Percentiles rank a stretch among this genome's conserved stretches.
These are phyloP conservation scores for Tuta absoluta DNA, from an alignment of 2,888 invertebrate species.

Conservation along the genomic window DNA sequence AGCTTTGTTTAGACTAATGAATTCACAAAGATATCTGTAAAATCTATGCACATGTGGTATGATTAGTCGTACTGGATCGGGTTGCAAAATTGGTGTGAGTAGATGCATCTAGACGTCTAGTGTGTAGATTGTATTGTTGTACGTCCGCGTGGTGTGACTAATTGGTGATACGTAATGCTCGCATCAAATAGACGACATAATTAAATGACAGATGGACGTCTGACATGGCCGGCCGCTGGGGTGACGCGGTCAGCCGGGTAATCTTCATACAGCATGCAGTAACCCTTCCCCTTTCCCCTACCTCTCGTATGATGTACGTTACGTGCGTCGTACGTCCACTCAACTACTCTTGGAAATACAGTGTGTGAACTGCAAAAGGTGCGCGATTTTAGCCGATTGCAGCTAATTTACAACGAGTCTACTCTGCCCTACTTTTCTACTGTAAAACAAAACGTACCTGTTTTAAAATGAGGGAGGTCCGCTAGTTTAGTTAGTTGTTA, in stretches of 20 bases:
- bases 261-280: slow-evolving; percentile 22
- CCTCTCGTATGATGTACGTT: too few relatives aligned
- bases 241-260: slow-evolving; percentile 13
- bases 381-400: background rate
- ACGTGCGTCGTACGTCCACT: background rate
- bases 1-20: slow-evolving; percentile 26
- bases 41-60: slow-evolving; percentile 25
- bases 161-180: slow-evolving; percentile 27
- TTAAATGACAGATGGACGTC: slow-evolving; percentile 31
- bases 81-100: slow-evolving; percentile 24
- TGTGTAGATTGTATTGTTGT: slow-evolving; percentile 29
- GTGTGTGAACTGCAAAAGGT: slow-evolving; percentile 51
- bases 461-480: background rate
- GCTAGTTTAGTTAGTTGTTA: background rate
- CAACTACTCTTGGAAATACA: slow-evolving; percentile 45
- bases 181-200: slow-evolving; percentile 31
- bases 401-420: slow-evolving; percentile 10
- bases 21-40: slow-evolving; percentile 18
- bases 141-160: slow-evolving; percentile 27
- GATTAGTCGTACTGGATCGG: background rate
- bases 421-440: background rate
- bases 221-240: slow-evolving; percentile 19
- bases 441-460: background rate
- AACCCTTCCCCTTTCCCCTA: slow-evolving; percentile 9
- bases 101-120: slow-evolving; percentile 27